A percentile compares a stretch with the other conserved stretches of the same genome.
Evolutionary conservation across 2,113 vertebrate genomes (phyloP).

Genomic region (Laterallus jamaicensis): DNA sequence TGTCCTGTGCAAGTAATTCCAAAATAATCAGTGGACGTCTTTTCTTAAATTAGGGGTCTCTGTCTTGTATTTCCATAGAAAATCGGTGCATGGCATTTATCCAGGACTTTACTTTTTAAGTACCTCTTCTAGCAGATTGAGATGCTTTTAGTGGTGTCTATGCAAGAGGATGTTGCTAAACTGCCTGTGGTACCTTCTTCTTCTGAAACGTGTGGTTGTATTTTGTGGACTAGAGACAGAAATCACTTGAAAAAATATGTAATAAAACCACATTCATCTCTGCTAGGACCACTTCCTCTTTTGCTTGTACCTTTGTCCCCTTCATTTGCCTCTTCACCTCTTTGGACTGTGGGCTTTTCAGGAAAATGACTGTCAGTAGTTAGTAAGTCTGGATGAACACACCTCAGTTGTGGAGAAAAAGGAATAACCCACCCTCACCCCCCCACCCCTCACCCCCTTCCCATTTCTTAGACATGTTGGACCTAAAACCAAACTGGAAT

Average conservation of each 20-base stretch:
- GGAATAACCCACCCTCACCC: no score
- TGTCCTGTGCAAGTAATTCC: accelerated
- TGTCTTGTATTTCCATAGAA: background rate
- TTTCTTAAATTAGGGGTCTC: background rate
- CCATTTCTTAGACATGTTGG: background rate
- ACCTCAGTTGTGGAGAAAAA: background rate
- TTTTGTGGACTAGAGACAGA: background rate
- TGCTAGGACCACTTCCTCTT: background rate
- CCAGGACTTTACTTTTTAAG: background rate
- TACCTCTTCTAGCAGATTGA: background rate
- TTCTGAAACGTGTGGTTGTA: accelerated
- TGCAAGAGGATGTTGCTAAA: background rate
- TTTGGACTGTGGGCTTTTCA: background rate
- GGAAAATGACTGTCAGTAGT: background rate
- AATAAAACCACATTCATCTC: background rate
- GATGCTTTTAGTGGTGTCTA: background rate
- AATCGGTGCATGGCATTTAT: background rate
- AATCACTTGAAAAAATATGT: background rate
- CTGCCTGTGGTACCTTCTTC: background rate
- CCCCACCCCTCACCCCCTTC: no score
- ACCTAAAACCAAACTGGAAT: background rate
- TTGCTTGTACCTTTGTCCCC: background rate
- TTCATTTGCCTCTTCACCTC: background rate
- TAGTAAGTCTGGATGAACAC: background rate
- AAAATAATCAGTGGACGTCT: background rate